Evolutionary conservation across 2,888 invertebrate genomes (phyloP), one percentile per base, ranked within the genome.

Genomic region (Choristoneura rosaceana): DNA sequence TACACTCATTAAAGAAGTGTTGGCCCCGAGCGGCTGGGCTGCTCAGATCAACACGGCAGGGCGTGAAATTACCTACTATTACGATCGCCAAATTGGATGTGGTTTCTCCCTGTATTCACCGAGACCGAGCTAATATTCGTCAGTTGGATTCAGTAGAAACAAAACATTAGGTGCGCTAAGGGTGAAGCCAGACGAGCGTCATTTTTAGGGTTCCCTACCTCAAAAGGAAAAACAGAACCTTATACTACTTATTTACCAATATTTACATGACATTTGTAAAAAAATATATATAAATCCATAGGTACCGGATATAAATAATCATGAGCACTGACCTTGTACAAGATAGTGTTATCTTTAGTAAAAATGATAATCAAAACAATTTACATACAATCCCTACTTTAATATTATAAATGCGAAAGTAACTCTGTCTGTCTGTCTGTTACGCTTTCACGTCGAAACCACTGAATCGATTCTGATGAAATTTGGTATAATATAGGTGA

Each of bases 1-100:
- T 80, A 84, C 68, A 77, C 75, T 79, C 74, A 76, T 75, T 76
- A 76, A 79, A 77, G 75, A 76, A 76, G 74, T 75, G 75, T 74
- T 75, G 73, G 64, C 66, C 70, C 76, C 59, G 61, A 25, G 52
- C 52, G 64, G 62, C 67, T 43, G 34, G 43, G 47, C 33, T 55
- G n/a, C 65, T 55, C 71, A 61, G 73, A 74, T 74, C 74, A 71
- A 74, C 74, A 74, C 69, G 58, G 69, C 50, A 47, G 71, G 71
- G 74, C 69, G 71, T 71, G 61, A 74, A 74, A 74, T 74, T 69
- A 69, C 74, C 71, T 69, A 67, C 63, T 69, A 65, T 74, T 74
- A 71, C 74, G 65, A 71, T 74, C 60, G 59, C 63, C 69, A 69
- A 71, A 74, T 74, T 66, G 58, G 70, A 70, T 70, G 70, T 74